Evolutionary conservation across 64 coral and sea anemone genomes (phyloP).

Genomic region (Trachythela sp.): DNA sequence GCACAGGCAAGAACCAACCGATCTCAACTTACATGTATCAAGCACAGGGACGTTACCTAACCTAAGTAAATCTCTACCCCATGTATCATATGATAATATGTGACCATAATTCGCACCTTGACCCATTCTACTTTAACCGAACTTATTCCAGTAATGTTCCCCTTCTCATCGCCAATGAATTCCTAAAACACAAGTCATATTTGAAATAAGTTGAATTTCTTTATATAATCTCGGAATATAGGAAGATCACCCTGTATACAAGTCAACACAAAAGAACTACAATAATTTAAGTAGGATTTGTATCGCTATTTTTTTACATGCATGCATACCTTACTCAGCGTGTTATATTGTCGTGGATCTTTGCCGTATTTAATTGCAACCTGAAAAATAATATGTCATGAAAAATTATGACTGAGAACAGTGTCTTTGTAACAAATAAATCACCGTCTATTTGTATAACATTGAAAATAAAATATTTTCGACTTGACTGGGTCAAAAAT

Average conservation of each 20-base stretch:
- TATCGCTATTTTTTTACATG: neutral
- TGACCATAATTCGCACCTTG: constrained; percentile 59
- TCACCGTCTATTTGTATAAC: no score
- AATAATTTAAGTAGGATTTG: neutral
- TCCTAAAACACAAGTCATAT: constrained; percentile 41
- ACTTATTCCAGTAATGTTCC: constrained; percentile 81
- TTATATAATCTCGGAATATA: no score
- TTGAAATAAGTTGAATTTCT: neutral
- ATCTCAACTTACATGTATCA: no score
- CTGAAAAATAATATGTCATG: constrained; percentile 21
- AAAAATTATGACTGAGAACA: no score
- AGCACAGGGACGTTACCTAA: no score
- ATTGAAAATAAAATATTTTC: no score
- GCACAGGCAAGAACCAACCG: no score
- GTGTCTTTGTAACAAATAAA: no score
- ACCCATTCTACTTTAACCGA: constrained; percentile 89
- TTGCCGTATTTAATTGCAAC: constrained; percentile 82
- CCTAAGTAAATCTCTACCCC: no score
- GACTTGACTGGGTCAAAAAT: no score
- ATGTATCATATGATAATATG: no score
- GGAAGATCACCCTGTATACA: no score
- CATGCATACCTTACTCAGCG: constrained; percentile 80
- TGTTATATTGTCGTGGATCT: constrained; percentile 82
- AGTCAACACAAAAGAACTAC: neutral
- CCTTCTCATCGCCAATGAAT: constrained; percentile 75